phyloP scores from a whole-genome alignment of 2,113 vertebrate genomes.

The Progne subis region DNA sequence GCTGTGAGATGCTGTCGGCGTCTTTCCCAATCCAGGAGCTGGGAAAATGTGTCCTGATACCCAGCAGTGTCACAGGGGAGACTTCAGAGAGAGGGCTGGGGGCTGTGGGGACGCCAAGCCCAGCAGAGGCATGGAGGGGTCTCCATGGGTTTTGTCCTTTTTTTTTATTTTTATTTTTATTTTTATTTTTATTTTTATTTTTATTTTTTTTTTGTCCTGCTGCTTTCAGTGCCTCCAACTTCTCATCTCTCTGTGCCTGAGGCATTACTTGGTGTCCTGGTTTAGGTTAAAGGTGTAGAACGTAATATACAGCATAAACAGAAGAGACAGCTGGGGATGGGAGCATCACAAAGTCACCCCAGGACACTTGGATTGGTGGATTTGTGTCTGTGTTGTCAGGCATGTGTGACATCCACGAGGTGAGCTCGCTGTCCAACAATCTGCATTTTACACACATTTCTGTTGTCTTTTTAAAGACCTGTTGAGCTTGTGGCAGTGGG shows the following conservation, averaged over 20 bases:
- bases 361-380: neutral
- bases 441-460: neutral
- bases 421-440: accelerated
- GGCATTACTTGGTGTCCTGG: neutral
- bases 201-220: neutral
- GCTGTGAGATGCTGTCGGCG: neutral
- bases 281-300: neutral
- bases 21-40: neutral
- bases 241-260: neutral
- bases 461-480: neutral
- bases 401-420: accelerated
- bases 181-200: no score
- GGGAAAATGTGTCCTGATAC: neutral
- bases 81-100: neutral
- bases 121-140: accelerated
- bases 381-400: neutral
- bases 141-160: accelerated
- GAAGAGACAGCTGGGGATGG: neutral
- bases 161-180: no score
- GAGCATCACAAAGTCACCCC: neutral
- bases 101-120: neutral
- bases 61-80: neutral
- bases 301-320: neutral
- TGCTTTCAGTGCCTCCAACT: neutral
- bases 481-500: neutral